Percentiles rank a stretch among this genome's conserved stretches.
Evolutionary conservation across 2,113 vertebrate genomes (phyloP).

Genomic region (Oncorhynchus kisutch): DNA sequence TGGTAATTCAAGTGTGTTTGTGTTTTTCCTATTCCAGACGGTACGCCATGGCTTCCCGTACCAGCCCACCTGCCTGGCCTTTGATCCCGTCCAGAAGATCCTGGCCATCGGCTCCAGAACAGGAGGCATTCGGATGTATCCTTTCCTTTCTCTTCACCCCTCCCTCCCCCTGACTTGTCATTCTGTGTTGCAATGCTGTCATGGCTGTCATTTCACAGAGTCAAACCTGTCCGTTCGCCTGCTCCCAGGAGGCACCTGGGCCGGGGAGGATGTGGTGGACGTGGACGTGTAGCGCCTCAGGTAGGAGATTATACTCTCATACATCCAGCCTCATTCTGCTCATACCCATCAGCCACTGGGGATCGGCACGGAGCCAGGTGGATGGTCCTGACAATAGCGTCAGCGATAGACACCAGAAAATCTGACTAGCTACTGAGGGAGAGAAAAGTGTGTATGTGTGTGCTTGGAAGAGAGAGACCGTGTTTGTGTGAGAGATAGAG

Average conservation of each 20-base stretch:
- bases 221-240: constrained; percentile 41
- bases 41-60: constrained; percentile 96
- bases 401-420: constrained; percentile 6
- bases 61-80: constrained; percentile 92
- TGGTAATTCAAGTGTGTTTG: background rate
- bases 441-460: background rate
- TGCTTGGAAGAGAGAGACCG: background rate
- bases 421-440: background rate
- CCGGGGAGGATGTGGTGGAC: constrained; percentile 9
- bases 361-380: background rate
- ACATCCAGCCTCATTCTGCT: constrained; percentile 27
- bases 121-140: constrained; percentile 97
- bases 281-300: constrained; percentile 40
- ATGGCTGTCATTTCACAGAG: constrained; percentile 41
- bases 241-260: constrained; percentile 37
- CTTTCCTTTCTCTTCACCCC: constrained; percentile 69
- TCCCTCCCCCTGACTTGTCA: constrained; percentile 24
- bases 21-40: constrained; percentile 78
- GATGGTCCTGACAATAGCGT: constrained; percentile 15
- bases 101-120: constrained; percentile 92
- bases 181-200: constrained; percentile 8
- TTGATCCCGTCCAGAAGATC: constrained; percentile 97
- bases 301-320: constrained; percentile 56
- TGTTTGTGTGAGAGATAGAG: background rate
- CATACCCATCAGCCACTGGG: constrained; percentile 24